Conservation (phyloP, 2,113 vertebrate species). For the Helogale parvula region DNA sequence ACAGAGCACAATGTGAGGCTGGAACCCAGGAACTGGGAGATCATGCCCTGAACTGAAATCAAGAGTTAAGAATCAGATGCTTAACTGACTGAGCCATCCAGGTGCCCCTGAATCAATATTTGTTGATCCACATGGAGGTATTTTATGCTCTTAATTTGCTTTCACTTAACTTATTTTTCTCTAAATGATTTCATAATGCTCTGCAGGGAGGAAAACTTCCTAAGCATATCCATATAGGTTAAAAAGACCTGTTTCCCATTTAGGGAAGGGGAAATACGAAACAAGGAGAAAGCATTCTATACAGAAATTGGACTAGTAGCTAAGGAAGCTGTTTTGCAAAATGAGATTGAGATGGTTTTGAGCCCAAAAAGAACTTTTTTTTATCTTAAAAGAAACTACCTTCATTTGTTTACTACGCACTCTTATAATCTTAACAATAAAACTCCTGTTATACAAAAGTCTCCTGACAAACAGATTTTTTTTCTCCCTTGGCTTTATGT, state of each 20-base stretch:
- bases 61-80: no score
- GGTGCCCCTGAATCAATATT: not conserved
- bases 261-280: not conserved
- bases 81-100: no score
- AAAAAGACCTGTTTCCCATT: not conserved
- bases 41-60: no score
- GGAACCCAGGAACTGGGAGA: no score
- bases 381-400: not conserved
- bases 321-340: not conserved
- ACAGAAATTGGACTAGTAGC: not conserved
- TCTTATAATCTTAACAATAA: constrained; percentile 32
- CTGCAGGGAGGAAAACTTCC: not conserved
- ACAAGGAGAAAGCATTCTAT: not conserved
- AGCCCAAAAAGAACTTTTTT: not conserved
- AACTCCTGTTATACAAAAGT: constrained; percentile 28
- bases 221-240: not conserved
- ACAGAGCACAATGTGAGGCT: no score
- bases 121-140: not conserved
- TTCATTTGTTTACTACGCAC: constrained; percentile 14
- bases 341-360: not conserved
- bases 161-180: not conserved
- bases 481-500: constrained; percentile 49
- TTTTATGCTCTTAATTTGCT: constrained; percentile 9
- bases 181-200: not conserved
- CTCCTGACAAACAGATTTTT: constrained; percentile 18